Base-by-base conservation (phyloP, 2,888 invertebrate genomes). In the Synanthedon vespiformis region DNA sequence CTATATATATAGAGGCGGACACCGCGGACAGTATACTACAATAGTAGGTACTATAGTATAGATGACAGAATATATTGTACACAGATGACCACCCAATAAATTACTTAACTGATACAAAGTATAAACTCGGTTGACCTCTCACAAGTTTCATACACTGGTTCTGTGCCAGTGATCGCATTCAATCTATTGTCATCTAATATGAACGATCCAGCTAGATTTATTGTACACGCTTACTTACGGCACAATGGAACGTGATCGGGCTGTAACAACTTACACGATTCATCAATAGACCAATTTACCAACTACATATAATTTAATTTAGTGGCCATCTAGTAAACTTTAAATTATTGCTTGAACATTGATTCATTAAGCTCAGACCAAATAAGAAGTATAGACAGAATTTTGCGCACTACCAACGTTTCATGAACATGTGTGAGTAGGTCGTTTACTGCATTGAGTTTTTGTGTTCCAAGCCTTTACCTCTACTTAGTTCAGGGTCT, bases 101-200 rank as follows among this genome's bases (percentile, higher is more conserved):
- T 44, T 44, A 22, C 5, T 22, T 22, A 44, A 44, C 13, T n/a
- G 4, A 44, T 44, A 44, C 51, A 52, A 48, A 27, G 50, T 57
- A 51, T 52, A 57, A 56, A 58, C 53, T 51, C 44, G 5, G 41
- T 51, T 14, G 51, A 44, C 44, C 11, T 14, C 14, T 13, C 34
- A 53, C 50, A 53, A 55, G 13, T 44, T 44, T 44, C 8, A 44
- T 12, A 14, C 44, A 44, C 54, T 58, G 58, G 53, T 58, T 48
- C 48, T 18, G 48, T 22, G 48, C 18, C 48, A 48, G 22, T 8
- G 18, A 48, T 69, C 64, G 72, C 71, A 68, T 67, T 61, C 57
- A 34, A 34, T 34, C 79, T 69, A 82, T 85, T 84, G 82, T 85
- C 75, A 76, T 73, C 81, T 73, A 79, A 80, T 83, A 77, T 72